Percentiles rank a stretch among this genome's conserved stretches.
Evolutionary conservation across 2,888 invertebrate species (phyloP).

Genomic region (Andrena fulva): DNA sequence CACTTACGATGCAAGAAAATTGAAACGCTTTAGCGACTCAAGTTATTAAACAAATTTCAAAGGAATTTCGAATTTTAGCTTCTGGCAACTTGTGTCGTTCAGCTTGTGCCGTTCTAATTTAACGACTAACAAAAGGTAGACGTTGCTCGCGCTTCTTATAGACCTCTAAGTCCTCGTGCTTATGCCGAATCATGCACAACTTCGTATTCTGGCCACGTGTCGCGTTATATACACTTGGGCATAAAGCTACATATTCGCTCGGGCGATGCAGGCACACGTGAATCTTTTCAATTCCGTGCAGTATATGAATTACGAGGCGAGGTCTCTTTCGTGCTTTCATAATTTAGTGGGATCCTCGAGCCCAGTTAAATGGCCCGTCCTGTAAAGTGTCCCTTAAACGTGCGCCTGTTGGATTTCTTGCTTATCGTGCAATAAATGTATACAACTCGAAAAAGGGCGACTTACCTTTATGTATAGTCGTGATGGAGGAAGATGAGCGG

Average conservation of each 20-base stretch:
- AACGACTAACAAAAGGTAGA: too few species aligned
- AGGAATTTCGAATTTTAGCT: too few species aligned
- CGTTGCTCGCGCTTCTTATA: background rate
- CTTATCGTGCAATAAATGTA: constrained; percentile 75
- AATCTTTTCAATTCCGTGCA: constrained; percentile 50
- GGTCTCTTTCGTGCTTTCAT: constrained; percentile 36
- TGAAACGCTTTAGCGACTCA: too few species aligned
- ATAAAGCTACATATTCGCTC: constrained; percentile 29
- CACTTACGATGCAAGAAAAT: background rate
- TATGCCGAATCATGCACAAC: constrained; percentile 19
- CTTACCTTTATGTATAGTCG: constrained; percentile 55
- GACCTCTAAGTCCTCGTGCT: constrained; percentile 7
- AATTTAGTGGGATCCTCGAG: constrained; percentile 50
- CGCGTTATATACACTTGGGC: constrained; percentile 25
- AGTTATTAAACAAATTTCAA: too few species aligned
- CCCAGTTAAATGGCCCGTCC: constrained; percentile 67
- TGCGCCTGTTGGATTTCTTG: constrained; percentile 68
- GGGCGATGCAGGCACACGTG: constrained; percentile 23
- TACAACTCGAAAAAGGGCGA: constrained; percentile 66
- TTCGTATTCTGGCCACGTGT: constrained; percentile 29
- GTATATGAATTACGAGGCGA: constrained; percentile 48
- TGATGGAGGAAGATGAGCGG: constrained; percentile 69
- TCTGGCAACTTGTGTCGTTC: too few species aligned
- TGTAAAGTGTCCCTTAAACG: constrained; percentile 59
- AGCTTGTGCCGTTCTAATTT: too few species aligned